Conservation (phyloP, 1,140 invertebrate genomes). For the Lamellibrachia luymesi region DNA sequence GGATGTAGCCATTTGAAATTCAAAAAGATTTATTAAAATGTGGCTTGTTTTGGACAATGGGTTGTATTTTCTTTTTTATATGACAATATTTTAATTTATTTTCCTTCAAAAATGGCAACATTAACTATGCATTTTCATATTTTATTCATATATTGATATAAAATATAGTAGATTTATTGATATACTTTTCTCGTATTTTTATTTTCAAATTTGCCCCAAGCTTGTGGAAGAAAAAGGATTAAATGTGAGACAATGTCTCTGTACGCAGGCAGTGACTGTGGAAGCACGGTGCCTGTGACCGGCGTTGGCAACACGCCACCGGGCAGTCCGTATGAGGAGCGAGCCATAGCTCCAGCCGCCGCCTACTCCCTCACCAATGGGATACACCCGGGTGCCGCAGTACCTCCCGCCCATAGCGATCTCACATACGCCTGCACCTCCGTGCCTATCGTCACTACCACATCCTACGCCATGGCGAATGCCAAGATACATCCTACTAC, state of each 20-base stretch:
- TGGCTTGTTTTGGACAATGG: not conserved
- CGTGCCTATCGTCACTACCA: not conserved
- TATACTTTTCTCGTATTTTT: not conserved
- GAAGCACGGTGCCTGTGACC: not conserved
- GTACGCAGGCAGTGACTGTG: not conserved
- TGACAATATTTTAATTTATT: not conserved
- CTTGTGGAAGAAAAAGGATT: not conserved
- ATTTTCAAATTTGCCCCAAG: not conserved
- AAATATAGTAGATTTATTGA: not conserved
- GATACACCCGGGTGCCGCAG: not conserved
- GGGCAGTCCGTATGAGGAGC: not conserved
- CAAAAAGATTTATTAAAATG: not conserved
- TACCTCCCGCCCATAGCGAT: not conserved
- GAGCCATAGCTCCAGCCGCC: not conserved
- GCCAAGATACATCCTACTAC: not conserved
- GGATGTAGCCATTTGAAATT: not conserved
- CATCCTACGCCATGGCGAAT: conserved; percentile 3
- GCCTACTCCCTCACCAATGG: not conserved
- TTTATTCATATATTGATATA: not conserved
- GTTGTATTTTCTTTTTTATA: not conserved
- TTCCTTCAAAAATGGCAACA: not conserved
- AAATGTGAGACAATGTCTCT: not conserved
- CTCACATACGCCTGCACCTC: conserved; percentile 2
- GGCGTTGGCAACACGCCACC: not conserved
- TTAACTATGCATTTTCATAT: not conserved